Base-by-base conservation (phyloP, 1,140 invertebrate species). In the Hesperophylax magnus region DNA sequence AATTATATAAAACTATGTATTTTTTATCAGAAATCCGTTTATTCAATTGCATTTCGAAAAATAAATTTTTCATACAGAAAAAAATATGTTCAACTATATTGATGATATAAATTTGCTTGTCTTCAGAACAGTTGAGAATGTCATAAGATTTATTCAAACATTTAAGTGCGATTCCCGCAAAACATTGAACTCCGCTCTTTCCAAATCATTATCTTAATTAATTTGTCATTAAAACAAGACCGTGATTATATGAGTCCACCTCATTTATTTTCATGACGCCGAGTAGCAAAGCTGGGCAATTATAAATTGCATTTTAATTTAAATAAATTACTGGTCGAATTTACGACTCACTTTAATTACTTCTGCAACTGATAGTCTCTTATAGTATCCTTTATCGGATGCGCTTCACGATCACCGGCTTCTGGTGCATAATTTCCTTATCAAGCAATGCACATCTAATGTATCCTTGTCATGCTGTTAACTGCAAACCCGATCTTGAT, bases 291-390 rank as follows among this genome's bases (percentile, higher is more conserved):
- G 39, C n/a, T 14, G 34, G 9, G 67, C 67, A 75, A 58, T 75
- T 75, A 56, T 75, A 58, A 58, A 75, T 75, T 58, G 71, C 71
- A 58, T 75, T 75, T 75, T 75, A 75, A 75, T 56, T 75, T 34
- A 75, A 58, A 56, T 75, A 75, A 75, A 75, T 75, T 52, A 24
- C 71, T 18, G 3, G 71, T 52, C 52, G 3, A 9, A 58, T 53
- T 75, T 24, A 22, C 56, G 71, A 53, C 54, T 56, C 34, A 39
- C 18, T 56, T 75, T 75, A 54, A 75, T 75, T 71, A 71, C 0
- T 47, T 71, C 39, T 14, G 18, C 31, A 20, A 18, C 39, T 52
- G 18, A 52, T 24, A 20, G 8, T 14, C 63, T 31, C 11, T n/a
- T 67, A 31, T n/a, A 52, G 8, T 52, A 47, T 18, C 14, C 18